phyloP scores from a whole-genome alignment of 2,888 invertebrate genomes.

The Drosophila barbarae region DNA sequence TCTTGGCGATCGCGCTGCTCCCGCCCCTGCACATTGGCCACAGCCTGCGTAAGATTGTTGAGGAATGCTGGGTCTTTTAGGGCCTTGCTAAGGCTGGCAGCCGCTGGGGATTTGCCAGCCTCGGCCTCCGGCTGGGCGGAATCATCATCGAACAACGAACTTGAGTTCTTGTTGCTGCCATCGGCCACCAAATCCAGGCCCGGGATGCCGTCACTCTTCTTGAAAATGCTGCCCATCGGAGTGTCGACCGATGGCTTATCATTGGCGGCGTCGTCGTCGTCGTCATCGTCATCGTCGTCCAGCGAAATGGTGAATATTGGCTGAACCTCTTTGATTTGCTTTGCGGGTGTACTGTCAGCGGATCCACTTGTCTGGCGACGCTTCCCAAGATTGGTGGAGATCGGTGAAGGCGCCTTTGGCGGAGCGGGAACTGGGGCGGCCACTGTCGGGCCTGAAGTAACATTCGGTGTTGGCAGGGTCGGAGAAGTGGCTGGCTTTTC shows the following conservation, averaged over 20 bases:
- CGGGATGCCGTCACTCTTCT: constrained; percentile 82
- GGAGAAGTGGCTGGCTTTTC: neutral
- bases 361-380: constrained; percentile 11
- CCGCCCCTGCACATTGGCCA: constrained; percentile 71
- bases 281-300: constrained; percentile 69
- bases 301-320: constrained; percentile 60
- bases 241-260: constrained; percentile 8
- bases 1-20: constrained; percentile 37
- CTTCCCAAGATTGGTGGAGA: constrained; percentile 13
- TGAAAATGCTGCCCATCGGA: constrained; percentile 71
- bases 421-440: neutral
- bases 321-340: constrained; percentile 48
- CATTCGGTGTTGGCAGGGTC: neutral
- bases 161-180: constrained; percentile 61
- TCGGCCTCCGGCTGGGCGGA: constrained; percentile 34
- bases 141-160: constrained; percentile 69
- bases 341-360: constrained; percentile 11
- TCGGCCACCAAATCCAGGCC: constrained; percentile 84
- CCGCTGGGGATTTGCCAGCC: neutral
- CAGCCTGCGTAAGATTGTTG: constrained; percentile 72
- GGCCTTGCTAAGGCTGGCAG: constrained; percentile 57
- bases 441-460: constrained; percentile 6
- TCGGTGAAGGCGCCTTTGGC: neutral
- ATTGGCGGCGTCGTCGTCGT: constrained; percentile 39
- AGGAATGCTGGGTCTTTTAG: constrained; percentile 77